Percentiles rank a stretch among this genome's conserved stretches.
phyloP scores from a whole-genome alignment of 2,113 vertebrate species.

The Microtus montanus region DNA sequence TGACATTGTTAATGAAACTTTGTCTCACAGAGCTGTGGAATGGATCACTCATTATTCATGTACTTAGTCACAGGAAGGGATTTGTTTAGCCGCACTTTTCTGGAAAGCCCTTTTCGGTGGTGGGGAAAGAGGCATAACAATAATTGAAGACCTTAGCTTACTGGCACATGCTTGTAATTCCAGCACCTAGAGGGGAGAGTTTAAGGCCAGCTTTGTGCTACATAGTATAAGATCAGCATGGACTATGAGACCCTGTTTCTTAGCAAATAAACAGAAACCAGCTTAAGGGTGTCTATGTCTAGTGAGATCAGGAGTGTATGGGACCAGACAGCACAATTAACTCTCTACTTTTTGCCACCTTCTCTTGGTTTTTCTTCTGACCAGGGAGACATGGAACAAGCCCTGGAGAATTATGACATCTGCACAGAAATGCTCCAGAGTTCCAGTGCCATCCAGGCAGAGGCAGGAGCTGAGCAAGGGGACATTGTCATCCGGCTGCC shows the following conservation, averaged over 20 bases:
- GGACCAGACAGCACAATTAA: not conserved
- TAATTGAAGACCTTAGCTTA: not conserved
- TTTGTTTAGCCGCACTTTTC: not conserved
- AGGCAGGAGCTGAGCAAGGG: conserved; percentile 80
- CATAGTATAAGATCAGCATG: not conserved
- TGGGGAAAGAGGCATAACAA: not conserved
- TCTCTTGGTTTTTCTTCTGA: conserved; percentile 5
- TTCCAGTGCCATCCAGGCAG: conserved; percentile 75
- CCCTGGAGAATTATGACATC: conserved; percentile 95
- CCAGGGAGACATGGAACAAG: conserved; percentile 98
- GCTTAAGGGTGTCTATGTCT: not conserved
- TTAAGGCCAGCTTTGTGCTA: not conserved
- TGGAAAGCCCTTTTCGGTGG: not conserved
- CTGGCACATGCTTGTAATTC: not conserved
- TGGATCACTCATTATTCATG: not conserved
- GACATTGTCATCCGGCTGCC: conserved; percentile 88
- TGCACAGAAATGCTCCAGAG: conserved; percentile 93
- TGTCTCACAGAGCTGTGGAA: not conserved
- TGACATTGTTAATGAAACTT: not conserved
- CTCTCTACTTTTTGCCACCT: not conserved
- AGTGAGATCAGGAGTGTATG: not conserved
- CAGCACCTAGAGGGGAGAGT: not conserved
- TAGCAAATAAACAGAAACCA: not conserved
- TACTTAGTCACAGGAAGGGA: not conserved
- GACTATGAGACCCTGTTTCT: not conserved